Percentiles rank a stretch among this genome's conserved stretches.
phyloP scores from a whole-genome alignment of 2,113 vertebrate species.

The Raja brachyura region DNA sequence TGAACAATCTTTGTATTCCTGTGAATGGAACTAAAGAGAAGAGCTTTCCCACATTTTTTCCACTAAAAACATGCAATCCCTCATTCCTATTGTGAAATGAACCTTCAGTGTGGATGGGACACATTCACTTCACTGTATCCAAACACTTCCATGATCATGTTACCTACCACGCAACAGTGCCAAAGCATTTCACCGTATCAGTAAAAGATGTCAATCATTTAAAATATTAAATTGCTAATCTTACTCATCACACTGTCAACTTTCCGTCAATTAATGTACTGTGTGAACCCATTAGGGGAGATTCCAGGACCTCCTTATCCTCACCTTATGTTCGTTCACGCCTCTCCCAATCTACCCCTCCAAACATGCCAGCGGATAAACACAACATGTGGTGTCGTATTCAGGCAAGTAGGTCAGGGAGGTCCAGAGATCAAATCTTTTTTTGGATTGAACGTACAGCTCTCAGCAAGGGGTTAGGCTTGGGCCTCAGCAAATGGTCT shows the following conservation, averaged over 20 bases:
- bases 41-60: neutral
- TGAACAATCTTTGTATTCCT: neutral
- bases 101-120: neutral
- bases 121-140: neutral
- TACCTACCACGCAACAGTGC: no score
- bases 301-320: no score
- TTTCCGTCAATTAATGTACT: neutral
- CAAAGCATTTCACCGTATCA: neutral
- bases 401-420: neutral
- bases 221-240: neutral
- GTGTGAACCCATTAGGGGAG: neutral
- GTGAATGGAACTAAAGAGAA: neutral
- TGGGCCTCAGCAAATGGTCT: neutral
- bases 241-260: neutral
- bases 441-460: neutral
- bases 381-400: neutral
- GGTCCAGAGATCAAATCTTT: neutral
- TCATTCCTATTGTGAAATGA: neutral
- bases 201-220: neutral
- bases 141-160: neutral
- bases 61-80: neutral
- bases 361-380: neutral
- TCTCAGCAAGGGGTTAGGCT: neutral
- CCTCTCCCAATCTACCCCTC: neutral
- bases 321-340: neutral